These are phyloP conservation scores for Mimachlamys varia DNA, from an alignment of 2,888 invertebrate genomes.

Conservation along the genomic window DNA sequence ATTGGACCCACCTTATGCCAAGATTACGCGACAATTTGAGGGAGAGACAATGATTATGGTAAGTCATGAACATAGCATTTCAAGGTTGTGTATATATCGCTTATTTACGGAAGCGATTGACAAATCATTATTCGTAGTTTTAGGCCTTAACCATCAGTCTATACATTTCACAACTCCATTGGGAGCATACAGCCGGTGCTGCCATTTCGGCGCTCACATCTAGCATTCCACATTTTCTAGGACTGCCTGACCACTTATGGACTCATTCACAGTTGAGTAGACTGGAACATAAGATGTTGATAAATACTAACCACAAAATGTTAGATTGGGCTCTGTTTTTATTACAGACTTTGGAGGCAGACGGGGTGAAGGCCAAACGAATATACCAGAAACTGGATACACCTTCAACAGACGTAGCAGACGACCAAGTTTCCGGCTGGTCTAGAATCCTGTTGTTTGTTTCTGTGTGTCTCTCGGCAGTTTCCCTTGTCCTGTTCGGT, in stretches of 20 bases:
- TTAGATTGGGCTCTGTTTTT: background rate
- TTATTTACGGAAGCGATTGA: too few relatives aligned
- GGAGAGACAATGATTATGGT: background rate
- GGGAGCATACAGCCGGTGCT: too few relatives aligned
- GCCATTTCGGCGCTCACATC: too few relatives aligned
- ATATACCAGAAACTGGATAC: background rate
- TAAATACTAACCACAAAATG: too few relatives aligned
- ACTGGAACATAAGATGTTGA: too few relatives aligned
- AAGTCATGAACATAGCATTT: background rate
- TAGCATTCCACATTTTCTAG: too few relatives aligned
- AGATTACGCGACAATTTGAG: background rate
- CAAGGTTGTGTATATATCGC: too few relatives aligned
- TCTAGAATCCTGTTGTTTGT: background rate
- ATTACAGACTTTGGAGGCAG: background rate
- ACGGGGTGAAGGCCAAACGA: background rate
- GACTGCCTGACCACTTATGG: too few relatives aligned
- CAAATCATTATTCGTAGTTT: too few relatives aligned
- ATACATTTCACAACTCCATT: too few relatives aligned
- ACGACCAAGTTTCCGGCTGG: background rate
- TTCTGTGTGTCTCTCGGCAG: background rate
- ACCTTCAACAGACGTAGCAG: background rate
- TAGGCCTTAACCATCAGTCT: too few relatives aligned
- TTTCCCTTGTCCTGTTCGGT: background rate
- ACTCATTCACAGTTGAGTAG: too few relatives aligned
- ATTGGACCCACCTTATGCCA: background rate